These are phyloP conservation scores for Monodelphis domestica DNA, from an alignment of 2,797 vertebrate species.

Conservation along the genomic window DNA sequence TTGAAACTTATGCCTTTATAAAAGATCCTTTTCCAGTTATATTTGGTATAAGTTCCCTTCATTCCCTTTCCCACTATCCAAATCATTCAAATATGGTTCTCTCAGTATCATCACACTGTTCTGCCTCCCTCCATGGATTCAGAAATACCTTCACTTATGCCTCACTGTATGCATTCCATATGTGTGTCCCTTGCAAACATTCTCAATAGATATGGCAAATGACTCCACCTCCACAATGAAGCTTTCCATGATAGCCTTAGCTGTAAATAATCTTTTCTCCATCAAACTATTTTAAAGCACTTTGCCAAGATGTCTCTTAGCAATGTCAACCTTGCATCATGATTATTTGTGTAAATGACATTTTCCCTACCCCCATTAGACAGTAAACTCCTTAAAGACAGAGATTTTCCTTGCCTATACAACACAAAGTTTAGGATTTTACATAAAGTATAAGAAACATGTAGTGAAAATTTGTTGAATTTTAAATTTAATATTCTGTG, in stretches of 20 bases:
- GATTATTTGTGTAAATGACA: not conserved
- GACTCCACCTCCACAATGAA: not conserved
- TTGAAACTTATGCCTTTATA: conserved; percentile 44
- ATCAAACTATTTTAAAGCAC: not conserved
- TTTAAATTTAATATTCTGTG: not conserved
- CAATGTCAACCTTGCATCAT: not conserved
- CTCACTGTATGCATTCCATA: not conserved
- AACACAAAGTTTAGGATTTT: not conserved
- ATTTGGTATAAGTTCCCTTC: not conserved
- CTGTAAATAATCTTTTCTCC: not conserved
- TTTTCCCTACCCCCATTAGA: not conserved
- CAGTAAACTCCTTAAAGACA: not conserved
- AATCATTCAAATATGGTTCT: not conserved
- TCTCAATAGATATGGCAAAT: not conserved
- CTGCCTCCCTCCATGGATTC: not conserved
- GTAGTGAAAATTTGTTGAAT: not conserved
- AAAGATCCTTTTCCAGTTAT: not conserved
- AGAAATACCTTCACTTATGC: not conserved
- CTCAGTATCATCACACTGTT: not conserved
- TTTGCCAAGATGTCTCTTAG: not conserved
- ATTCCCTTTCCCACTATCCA: not conserved
- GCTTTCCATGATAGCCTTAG: not conserved
- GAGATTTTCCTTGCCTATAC: not conserved
- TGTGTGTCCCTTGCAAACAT: not conserved
- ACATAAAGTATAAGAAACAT: not conserved